Percentiles rank a stretch among this genome's conserved stretches.
Evolutionary conservation across 2,113 vertebrate genomes (phyloP).

Genomic region (Strigops habroptila): DNA sequence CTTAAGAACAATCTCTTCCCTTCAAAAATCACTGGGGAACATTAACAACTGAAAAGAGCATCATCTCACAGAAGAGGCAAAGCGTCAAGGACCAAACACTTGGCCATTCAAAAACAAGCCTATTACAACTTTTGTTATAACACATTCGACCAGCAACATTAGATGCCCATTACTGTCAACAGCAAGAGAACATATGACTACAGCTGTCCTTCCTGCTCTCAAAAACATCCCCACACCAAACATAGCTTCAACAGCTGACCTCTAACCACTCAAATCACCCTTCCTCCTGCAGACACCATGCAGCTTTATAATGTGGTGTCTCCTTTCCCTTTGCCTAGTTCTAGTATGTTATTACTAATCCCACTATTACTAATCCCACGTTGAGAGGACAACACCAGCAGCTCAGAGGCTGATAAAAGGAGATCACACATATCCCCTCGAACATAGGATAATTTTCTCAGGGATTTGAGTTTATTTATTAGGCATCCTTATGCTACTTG

Average conservation of each 20-base stretch:
- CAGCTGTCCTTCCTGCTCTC: not conserved
- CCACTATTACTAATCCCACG: constrained; percentile 26
- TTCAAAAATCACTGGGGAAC: not conserved
- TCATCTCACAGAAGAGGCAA: not conserved
- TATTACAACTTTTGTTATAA: not conserved
- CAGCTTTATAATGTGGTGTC: not conserved
- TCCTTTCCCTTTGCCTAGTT: not conserved
- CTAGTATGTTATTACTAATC: constrained; percentile 6
- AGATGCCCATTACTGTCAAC: not conserved
- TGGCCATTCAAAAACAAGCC: not conserved
- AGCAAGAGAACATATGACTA: not conserved
- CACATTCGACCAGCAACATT: not conserved
- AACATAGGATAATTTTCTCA: constrained; percentile 32
- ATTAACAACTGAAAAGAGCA: not conserved
- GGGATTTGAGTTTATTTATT: constrained; percentile 47
- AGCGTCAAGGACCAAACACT: not conserved
- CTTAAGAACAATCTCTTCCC: not conserved
- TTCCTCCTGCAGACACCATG: not conserved
- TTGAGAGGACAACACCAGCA: constrained; percentile 14
- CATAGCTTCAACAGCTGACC: not conserved
- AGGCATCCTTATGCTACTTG: not conserved
- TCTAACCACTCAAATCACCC: not conserved
- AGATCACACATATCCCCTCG: constrained; percentile 36
- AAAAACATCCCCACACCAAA: not conserved
- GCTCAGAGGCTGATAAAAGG: constrained; percentile 28